Conservation (phyloP, 2,797 vertebrate genomes). For the Cryptoblepharus egeriae region DNA sequence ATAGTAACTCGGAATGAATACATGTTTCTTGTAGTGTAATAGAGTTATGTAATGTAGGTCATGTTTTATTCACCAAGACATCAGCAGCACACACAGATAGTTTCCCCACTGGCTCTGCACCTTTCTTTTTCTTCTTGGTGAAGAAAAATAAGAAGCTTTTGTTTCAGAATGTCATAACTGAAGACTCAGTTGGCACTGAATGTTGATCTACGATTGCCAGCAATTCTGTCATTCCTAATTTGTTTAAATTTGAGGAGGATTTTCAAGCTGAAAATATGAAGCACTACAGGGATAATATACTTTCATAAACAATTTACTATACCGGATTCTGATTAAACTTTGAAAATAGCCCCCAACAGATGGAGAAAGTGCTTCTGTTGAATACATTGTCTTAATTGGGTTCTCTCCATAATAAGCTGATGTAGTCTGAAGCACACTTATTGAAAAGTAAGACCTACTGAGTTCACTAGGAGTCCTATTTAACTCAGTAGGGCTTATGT, state of each 20-base stretch:
- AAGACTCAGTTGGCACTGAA: background rate
- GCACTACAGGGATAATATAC: background rate
- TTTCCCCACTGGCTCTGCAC: background rate
- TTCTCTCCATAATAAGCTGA: background rate
- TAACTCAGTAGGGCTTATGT: too few relatives aligned
- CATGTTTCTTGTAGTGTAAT: constrained; percentile 27
- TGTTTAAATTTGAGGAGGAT: background rate
- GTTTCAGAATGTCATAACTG: background rate
- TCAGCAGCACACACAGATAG: background rate
- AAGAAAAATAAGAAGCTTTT: constrained; percentile 1
- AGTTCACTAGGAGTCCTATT: too few relatives aligned
- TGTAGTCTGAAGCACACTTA: too few relatives aligned
- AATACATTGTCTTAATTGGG: constrained; percentile 14
- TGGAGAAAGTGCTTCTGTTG: constrained; percentile 44
- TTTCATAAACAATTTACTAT: constrained; percentile 17
- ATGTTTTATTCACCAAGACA: constrained; percentile 27
- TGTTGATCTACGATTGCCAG: background rate
- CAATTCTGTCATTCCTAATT: background rate
- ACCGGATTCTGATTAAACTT: constrained; percentile 1
- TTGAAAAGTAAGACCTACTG: too few relatives aligned
- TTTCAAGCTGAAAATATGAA: background rate
- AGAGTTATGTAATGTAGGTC: constrained; percentile 14
- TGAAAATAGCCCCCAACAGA: constrained; percentile 20
- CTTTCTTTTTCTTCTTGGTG: constrained; percentile 1
- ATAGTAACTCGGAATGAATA: constrained; percentile 50